A percentile compares a stretch with the other conserved stretches of the same genome.
These are phyloP conservation scores for Colletes gigas DNA, from an alignment of 1,140 invertebrate genomes.

Conservation along the genomic window DNA sequence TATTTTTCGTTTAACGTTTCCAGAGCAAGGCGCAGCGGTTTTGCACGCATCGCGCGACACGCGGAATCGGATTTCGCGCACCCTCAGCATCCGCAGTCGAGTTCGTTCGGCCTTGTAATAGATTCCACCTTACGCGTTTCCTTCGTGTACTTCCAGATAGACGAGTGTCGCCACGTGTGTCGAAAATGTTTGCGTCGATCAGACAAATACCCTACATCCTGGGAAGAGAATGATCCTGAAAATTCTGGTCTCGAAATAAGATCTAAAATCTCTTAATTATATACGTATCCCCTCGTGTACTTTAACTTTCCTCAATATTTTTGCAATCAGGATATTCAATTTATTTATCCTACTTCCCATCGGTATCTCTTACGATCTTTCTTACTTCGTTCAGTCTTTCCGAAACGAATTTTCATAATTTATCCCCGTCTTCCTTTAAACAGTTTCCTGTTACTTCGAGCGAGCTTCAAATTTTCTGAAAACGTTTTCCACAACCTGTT, in stretches of 20 bases:
- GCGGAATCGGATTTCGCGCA: conserved; percentile 54
- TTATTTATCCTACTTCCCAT: too few species aligned
- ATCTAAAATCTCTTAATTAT: too few species aligned
- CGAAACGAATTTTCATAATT: not conserved
- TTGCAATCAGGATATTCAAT: too few species aligned
- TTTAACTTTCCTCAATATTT: too few species aligned
- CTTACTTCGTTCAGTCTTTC: too few species aligned
- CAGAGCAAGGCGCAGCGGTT: conserved; percentile 10
- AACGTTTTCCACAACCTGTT: not conserved
- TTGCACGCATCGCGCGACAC: conserved; percentile 46
- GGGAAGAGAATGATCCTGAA: too few species aligned
- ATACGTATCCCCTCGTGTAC: too few species aligned
- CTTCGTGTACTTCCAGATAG: not conserved
- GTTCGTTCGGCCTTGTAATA: conserved; percentile 24
- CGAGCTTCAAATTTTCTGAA: too few species aligned
- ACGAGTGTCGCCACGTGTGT: not conserved
- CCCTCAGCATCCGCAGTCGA: conserved; percentile 9
- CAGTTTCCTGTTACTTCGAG: too few species aligned
- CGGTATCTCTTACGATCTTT: too few species aligned
- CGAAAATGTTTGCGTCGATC: not conserved
- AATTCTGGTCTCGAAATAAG: too few species aligned
- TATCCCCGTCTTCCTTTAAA: not conserved
- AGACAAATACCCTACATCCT: too few species aligned
- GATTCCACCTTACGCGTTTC: conserved; percentile 5
- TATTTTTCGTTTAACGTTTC: not conserved